phyloP scores from a whole-genome alignment of 1,140 invertebrate species.

The Antheraea mylitta region DNA sequence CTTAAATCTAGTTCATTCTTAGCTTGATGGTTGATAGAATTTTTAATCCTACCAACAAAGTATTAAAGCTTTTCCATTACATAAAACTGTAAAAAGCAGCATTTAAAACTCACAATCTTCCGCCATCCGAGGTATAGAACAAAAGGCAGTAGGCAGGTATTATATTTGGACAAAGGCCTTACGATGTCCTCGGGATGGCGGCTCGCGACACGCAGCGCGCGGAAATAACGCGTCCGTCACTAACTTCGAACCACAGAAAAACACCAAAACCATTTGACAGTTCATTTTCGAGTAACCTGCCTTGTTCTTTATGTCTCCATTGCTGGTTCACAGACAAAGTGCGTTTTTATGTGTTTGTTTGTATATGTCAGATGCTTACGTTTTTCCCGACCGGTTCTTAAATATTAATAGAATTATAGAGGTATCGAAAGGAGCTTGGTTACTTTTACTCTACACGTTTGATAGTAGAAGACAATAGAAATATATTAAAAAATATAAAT shows the following conservation, averaged over 20 bases:
- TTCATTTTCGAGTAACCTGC: background rate
- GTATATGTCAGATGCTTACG: background rate
- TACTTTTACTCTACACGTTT: too few relatives aligned
- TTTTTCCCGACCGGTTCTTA: too few relatives aligned
- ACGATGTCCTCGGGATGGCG: constrained; percentile 30
- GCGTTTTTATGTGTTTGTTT: background rate
- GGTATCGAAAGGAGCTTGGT: too few relatives aligned
- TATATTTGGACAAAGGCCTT: constrained; percentile 30
- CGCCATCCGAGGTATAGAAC: constrained; percentile 19
- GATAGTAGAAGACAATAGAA: too few relatives aligned
- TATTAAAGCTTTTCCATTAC: background rate
- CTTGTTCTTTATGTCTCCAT: background rate
- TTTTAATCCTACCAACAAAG: background rate
- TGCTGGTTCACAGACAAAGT: background rate
- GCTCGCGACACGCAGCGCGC: constrained; percentile 13
- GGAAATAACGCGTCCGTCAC: constrained; percentile 31
- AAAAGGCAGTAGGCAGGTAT: constrained; percentile 25
- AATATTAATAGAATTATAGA: too few relatives aligned
- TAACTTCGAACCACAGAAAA: constrained; percentile 20
- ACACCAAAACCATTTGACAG: constrained; percentile 3
- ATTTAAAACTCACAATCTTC: constrained; percentile 18
- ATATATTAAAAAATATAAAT: too few relatives aligned
- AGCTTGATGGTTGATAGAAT: background rate
- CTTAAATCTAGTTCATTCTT: too few relatives aligned
- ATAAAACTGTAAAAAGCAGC: constrained; percentile 15